Conservation (phyloP, 2,888 invertebrate genomes). For the Cordylochernes scorpioides region DNA sequence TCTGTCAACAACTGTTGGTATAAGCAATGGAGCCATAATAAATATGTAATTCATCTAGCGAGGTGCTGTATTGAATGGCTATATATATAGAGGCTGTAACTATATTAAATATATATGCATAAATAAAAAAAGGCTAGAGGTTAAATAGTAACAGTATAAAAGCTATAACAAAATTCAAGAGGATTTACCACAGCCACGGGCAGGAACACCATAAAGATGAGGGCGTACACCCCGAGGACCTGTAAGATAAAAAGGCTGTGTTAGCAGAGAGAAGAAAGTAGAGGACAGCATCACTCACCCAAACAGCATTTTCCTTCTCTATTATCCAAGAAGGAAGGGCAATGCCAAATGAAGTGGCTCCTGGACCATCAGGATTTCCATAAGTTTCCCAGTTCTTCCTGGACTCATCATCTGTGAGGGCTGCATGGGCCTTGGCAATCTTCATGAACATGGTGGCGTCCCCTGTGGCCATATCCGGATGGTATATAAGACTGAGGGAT, state of each 20-base stretch:
- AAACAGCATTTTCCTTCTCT: conserved; percentile 92
- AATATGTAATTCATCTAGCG: no score
- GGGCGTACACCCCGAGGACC: conserved; percentile 63
- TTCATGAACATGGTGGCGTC: conserved; percentile 92
- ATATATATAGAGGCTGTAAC: no score
- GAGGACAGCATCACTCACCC: conserved; percentile 30
- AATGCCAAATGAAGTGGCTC: conserved; percentile 96
- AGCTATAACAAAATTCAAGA: no score
- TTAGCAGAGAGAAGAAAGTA: not conserved
- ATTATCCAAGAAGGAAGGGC: conserved; percentile 99
- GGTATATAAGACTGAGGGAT: conserved; percentile 65
- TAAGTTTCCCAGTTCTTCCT: conserved; percentile 93
- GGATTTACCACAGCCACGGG: conserved; percentile 32
- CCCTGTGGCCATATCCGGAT: conserved; percentile 93
- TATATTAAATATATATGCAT: no score
- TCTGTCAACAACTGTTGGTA: no score
- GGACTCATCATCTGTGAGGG: conserved; percentile 83
- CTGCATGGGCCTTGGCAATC: conserved; percentile 56
- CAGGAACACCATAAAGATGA: conserved; percentile 91
- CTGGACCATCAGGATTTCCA: conserved; percentile 98
- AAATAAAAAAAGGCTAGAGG: no score
- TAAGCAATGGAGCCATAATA: no score
- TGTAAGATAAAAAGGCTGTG: conserved; percentile 14
- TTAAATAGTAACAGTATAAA: no score
- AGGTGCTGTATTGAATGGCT: no score